Base-by-base conservation (phyloP, 2,888 invertebrate species). In the Thera obeliscata region DNA sequence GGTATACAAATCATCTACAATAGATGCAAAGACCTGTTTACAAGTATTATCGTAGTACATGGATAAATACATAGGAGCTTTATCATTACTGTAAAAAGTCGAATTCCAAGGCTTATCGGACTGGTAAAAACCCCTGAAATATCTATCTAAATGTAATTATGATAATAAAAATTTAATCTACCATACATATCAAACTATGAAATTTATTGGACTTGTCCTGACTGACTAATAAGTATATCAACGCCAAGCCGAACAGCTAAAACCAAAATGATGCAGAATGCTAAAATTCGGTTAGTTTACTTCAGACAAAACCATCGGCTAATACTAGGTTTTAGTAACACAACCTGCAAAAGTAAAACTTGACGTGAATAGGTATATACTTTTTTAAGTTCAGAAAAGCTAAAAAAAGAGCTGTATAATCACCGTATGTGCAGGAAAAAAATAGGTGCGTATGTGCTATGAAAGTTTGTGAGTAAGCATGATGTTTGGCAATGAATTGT, bases 401-500 rank as follows among this genome's bases (percentile, higher is more conserved):
- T 22, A 22, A 22, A 22, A 22, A 22, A 22, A 22, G 22, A 22
- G 22, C 22, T 22, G 22, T 22, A 22, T 22, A 22, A 22, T 22
- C 22, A 22, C 22, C 1, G 22, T 12, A 49, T 6, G 48, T n/a
- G 52, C 33, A 33, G 52, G 33, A 8, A 33, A 52, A 36, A 22
- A 22, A 22, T 22, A 22, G 1, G 22, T 22, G 22, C 22, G 22
- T 56, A 41, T 52, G 12, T 55, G 49, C 56, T 52, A 33, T 2
- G 12, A 33, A 11, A 46, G 43, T 46, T 46, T 46, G 48, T 56
- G 8, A 46, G 43, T 43, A 50, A 57, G 50, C 38, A 33, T 56
- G 46, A 48, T 63, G 56, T 48, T 22, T 56, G 55, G 56, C 22
- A 56, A 11, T 49, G 22, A 11, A 11, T 46, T 46, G 3, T 9